Evolutionary conservation across 2,888 invertebrate genomes (phyloP), one percentile per base, ranked within the genome.

Genomic region (Myathropa florea): DNA sequence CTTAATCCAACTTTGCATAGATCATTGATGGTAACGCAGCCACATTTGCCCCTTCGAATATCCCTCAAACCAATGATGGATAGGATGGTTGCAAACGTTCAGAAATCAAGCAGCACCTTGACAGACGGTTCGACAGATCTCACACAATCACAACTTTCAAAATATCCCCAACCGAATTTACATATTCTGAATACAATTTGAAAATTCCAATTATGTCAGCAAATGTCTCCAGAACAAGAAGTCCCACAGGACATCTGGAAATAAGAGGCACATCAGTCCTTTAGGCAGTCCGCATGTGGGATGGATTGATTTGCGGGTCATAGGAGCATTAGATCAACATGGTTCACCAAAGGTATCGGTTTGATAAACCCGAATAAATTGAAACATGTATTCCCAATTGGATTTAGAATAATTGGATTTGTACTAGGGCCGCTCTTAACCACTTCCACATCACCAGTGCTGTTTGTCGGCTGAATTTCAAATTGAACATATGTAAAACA

Each of bases 401-500:
- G 77, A 33, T 68, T 83, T 53, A 59, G 23, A 83, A 73, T 83
- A 83, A 83, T 83, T 83, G 68, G 68, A 83, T 83, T 68, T 73
- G 68, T 64, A 57, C 68, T 67, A 14, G 64, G 36, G 23, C 61
- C 68, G 18, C 39, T 55, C 65, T 7, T 14, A 64, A 18, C 30
- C 53, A 9, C 9, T 63, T 46, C 3, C 28, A 24, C 21, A n/a
- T 1, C 53, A 2, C 2, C 55, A 24, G 24, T 0, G 7, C 4
- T 61, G 73, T 28, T 63, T 28, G 61, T 61, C 28, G n/a, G 39
- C 26, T 2, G 57, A 53, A 28, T 64, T 28, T 59, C 28, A 64
- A 79, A 73, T 79, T 83, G 73, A 79, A 79, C 79, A 83, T 79
- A 68, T 79, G 79, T 68, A 83, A 73, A 78, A 73, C 83, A 83